Conservation (phyloP, 1,140 invertebrate species). For the Lasaia peninsularis region DNA sequence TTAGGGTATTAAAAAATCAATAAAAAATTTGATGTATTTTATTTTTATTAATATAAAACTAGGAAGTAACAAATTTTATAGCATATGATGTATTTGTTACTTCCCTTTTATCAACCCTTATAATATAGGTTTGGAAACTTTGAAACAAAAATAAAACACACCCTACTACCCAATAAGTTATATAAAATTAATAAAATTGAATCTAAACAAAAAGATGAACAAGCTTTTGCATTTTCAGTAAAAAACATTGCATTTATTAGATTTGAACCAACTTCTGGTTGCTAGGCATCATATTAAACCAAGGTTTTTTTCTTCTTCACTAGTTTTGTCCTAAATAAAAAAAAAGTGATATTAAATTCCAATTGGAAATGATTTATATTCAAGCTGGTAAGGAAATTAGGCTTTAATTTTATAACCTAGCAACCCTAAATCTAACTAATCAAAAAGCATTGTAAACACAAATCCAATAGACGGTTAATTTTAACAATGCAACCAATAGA, state of each 20-base stretch:
- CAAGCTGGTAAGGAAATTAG: too few species aligned
- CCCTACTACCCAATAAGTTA: conserved; percentile 16
- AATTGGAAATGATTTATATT: too few species aligned
- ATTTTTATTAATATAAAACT: conserved; percentile 73
- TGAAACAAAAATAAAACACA: conserved; percentile 26
- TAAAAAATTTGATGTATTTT: conserved; percentile 23
- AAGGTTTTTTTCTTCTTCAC: too few species aligned
- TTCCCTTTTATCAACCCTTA: conserved; percentile 47
- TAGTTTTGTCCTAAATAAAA: too few species aligned
- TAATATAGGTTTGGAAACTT: conserved; percentile 36
- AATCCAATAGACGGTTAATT: too few species aligned
- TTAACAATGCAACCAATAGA: too few species aligned
- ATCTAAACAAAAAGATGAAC: not conserved
- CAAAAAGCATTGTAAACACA: too few species aligned
- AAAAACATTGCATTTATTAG: not conserved
- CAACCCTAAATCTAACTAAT: too few species aligned
- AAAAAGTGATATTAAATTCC: too few species aligned
- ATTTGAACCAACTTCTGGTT: not conserved
- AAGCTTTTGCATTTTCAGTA: not conserved
- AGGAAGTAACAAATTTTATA: conserved; percentile 74
- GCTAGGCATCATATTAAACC: too few species aligned
- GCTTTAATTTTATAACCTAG: too few species aligned
- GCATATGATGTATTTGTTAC: conserved; percentile 56
- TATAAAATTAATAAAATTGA: conserved; percentile 12
- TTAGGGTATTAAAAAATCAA: conserved; percentile 12